A percentile compares a stretch with the other conserved stretches of the same genome.
phyloP scores from a whole-genome alignment of 2,113 vertebrate genomes.

The Chloroceryle aenea region DNA sequence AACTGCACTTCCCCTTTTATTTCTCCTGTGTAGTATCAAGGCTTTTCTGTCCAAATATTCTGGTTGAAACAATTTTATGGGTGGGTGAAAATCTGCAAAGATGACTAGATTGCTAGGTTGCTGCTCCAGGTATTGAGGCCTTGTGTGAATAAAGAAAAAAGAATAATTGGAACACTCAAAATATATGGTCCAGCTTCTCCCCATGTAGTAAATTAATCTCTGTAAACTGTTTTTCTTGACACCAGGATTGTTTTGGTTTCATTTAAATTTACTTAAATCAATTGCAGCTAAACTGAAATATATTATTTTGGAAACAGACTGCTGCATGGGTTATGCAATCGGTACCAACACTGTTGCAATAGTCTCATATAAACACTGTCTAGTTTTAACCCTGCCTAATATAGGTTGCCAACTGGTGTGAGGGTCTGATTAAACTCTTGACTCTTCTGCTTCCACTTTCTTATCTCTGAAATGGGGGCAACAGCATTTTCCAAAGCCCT shows the following conservation, averaged over 20 bases:
- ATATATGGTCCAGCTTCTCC: neutral
- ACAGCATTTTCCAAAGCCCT: slow-evolving; percentile 26
- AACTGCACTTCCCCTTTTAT: neutral
- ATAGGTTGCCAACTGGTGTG: slow-evolving; percentile 18
- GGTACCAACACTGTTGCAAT: slow-evolving; percentile 13
- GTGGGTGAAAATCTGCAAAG: neutral
- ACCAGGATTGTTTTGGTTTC: neutral
- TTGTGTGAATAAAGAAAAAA: neutral
- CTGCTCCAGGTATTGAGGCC: neutral
- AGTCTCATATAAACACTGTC: neutral
- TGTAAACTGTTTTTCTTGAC: neutral
- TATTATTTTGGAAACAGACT: slow-evolving; percentile 22
- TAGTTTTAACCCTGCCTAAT: neutral
- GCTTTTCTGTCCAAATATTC: neutral
- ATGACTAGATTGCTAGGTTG: neutral
- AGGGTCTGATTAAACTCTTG: slow-evolving; percentile 53
- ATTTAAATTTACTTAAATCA: slow-evolving; percentile 1
- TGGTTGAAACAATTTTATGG: neutral
- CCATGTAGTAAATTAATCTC: neutral
- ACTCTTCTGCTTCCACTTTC: slow-evolving; percentile 56
- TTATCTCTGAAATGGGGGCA: slow-evolving; percentile 55
- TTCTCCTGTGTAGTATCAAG: neutral
- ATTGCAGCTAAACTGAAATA: neutral
- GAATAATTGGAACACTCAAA: neutral
- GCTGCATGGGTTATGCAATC: neutral